phyloP scores from a whole-genome alignment of 2,888 invertebrate species.

The Hydrotaea cyrtoneurina region DNA sequence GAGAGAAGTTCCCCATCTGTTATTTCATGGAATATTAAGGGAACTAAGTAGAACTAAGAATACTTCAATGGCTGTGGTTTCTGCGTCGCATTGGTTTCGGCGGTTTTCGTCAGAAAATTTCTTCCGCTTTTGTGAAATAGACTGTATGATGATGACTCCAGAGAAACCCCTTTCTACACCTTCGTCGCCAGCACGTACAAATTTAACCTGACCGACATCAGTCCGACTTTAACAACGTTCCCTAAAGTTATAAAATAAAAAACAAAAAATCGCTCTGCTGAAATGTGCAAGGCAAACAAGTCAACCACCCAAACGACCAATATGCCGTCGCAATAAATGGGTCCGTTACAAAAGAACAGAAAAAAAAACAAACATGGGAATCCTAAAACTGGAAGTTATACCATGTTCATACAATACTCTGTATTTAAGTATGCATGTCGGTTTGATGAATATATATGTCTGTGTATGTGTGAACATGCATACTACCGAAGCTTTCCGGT shows the following conservation, averaged over 20 bases:
- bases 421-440: background rate
- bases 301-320: conserved; percentile 19
- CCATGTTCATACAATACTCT: background rate
- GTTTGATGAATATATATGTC: too few species aligned
- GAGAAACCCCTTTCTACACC: background rate
- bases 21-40: too few species aligned
- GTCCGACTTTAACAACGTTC: conserved; percentile 17
- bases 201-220: conserved; percentile 28
- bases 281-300: conserved; percentile 7
- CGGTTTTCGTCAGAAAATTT: too few species aligned
- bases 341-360: background rate
- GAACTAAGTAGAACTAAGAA: too few species aligned
- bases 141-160: too few species aligned
- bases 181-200: background rate
- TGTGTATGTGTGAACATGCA: conserved; percentile 28
- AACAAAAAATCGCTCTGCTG: conserved; percentile 6
- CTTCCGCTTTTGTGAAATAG: too few species aligned
- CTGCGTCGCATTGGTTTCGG: too few species aligned
- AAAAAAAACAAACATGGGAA: background rate
- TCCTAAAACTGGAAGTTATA: background rate
- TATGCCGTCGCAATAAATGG: conserved; percentile 16
- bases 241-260: conserved; percentile 21
- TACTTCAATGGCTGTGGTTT: too few species aligned
- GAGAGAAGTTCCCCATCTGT: too few species aligned
- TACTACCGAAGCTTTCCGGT: conserved; percentile 42